Evolutionary conservation across 2,797 vertebrate species (phyloP).

Genomic region (Cossypha dichroa): DNA sequence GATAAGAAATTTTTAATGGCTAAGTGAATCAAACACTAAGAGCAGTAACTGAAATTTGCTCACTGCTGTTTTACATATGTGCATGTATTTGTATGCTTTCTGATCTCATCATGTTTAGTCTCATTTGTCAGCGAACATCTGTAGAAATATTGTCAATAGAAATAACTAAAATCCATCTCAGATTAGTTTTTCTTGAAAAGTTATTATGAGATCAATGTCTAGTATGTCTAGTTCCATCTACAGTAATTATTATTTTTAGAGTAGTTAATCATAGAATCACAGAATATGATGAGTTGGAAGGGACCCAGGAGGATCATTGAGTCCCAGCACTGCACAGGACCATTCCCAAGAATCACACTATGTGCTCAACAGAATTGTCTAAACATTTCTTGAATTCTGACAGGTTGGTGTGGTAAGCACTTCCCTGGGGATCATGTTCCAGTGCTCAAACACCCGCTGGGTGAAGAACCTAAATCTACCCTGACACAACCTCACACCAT

Average conservation of each 20-base stretch:
- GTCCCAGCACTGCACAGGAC: too few relatives aligned
- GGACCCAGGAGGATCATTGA: not conserved
- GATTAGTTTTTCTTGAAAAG: not conserved
- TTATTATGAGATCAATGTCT: not conserved
- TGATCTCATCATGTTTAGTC: not conserved
- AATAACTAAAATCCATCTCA: not conserved
- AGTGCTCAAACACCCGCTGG: too few relatives aligned
- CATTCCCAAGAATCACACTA: not conserved
- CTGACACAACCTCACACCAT: not conserved
- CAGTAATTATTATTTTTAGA: not conserved
- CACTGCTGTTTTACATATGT: not conserved
- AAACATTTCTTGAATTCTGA: not conserved
- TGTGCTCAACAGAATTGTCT: accelerated
- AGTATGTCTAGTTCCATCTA: not conserved
- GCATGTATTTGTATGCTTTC: not conserved
- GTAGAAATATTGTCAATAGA: not conserved
- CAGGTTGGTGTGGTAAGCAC: not conserved
- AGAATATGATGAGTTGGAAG: not conserved
- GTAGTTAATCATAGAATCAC: not conserved
- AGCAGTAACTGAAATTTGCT: not conserved
- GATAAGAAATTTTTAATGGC: not conserved
- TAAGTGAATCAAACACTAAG: not conserved
- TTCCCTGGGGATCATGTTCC: not conserved
- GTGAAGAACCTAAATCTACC: not conserved
- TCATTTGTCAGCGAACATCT: not conserved